These are phyloP conservation scores for Scaeva pyrastri DNA, from an alignment of 2,888 invertebrate species.

Conservation along the genomic window DNA sequence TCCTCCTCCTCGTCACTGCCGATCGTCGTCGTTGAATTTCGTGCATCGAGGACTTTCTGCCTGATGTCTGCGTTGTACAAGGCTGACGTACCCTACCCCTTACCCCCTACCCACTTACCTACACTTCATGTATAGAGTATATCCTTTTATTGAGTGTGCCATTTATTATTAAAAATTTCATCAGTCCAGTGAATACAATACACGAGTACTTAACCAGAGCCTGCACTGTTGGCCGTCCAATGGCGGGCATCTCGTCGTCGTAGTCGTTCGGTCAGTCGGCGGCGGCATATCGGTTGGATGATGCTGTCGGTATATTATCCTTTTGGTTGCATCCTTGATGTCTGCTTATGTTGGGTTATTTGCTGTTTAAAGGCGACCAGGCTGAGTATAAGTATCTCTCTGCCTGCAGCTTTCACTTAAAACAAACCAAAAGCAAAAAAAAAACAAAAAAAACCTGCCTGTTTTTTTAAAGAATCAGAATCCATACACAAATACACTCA, in stretches of 20 bases:
- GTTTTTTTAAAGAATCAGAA: conserved; percentile 22
- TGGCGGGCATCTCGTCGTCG: no score
- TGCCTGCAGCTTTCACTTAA: not conserved
- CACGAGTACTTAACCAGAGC: conserved; percentile 58
- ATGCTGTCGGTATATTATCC: not conserved
- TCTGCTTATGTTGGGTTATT: not conserved
- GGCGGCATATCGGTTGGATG: no score
- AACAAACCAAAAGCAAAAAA: no score
- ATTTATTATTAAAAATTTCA: conserved; percentile 75
- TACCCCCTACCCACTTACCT: no score
- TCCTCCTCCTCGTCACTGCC: no score
- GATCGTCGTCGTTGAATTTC: no score
- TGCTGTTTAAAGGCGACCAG: conserved; percentile 20
- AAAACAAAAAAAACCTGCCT: not conserved
- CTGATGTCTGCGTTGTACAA: not conserved
- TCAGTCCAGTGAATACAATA: conserved; percentile 68
- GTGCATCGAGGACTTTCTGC: conserved; percentile 6
- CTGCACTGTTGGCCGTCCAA: conserved; percentile 19
- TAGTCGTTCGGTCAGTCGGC: no score
- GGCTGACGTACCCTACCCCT: not conserved
- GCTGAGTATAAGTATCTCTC: not conserved
- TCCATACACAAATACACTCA: not conserved
- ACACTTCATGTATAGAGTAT: not conserved
- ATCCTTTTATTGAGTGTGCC: conserved; percentile 48
- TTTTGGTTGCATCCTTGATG: conserved; percentile 21